Evolutionary conservation across 1,140 invertebrate species (phyloP).

Genomic region (Habropoda laboriosa): DNA sequence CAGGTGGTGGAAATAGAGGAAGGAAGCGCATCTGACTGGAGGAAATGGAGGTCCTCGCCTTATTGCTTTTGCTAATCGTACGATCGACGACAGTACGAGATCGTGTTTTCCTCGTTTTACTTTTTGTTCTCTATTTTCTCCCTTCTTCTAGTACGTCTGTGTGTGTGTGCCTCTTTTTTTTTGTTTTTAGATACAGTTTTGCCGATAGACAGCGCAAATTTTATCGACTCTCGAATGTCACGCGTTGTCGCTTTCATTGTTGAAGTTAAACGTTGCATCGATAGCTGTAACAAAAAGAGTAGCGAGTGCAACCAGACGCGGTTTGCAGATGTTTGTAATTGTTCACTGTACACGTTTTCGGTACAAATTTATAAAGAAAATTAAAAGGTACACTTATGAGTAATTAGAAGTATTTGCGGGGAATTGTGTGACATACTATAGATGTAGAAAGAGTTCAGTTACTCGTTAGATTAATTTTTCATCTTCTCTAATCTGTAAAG

Average conservation of each 20-base stretch:
- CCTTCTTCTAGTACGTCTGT: too few species aligned
- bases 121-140: background rate
- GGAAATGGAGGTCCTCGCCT: conserved; percentile 59
- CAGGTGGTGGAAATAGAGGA: conserved; percentile 45
- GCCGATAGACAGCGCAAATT: conserved; percentile 35
- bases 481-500: too few species aligned
- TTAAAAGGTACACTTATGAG: too few species aligned
- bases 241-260: conserved; percentile 30
- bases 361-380: background rate
- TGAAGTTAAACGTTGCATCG: conserved; percentile 15
- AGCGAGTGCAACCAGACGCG: background rate
- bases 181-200: background rate
- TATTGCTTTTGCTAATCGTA: conserved; percentile 52
- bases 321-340: background rate
- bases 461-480: too few species aligned
- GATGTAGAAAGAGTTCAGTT: too few species aligned
- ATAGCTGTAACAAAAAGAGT: conserved; percentile 11
- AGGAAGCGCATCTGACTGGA: conserved; percentile 64
- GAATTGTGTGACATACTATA: too few species aligned
- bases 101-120: background rate
- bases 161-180: too few species aligned
- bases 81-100: background rate
- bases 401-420: too few species aligned
- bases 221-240: conserved; percentile 52
- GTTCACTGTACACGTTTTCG: background rate